Evolutionary conservation across 2,888 invertebrate species (phyloP), one percentile per base, ranked within the genome.

Genomic region (Alentia gelatinosa): DNA sequence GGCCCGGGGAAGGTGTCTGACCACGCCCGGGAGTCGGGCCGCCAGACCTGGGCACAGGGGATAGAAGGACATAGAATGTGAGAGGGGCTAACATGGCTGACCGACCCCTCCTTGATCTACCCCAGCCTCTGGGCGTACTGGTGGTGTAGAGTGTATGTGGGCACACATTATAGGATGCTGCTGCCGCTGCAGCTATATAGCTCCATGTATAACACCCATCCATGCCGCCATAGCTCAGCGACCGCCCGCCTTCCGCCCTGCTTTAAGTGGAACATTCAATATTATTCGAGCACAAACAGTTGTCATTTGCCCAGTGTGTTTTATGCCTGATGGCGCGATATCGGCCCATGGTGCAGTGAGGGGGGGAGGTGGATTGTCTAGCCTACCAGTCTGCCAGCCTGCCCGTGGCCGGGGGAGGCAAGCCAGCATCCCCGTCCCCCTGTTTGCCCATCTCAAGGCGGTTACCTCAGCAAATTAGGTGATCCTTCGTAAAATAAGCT

Each of bases 191-290:
- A n/a, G n/a, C n/a, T 19, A 35, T 39, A 37, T 33, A 74, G 1
- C 26, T 5, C 19, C 63, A 9, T 19, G 9, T n/a, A 9, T 5
- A n/a, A 9, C 63, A 9, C 26, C 15, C 74, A 33, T 79, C 79
- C 79, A 39, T 35, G 47, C 50, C 42, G 42, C 47, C 47, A 42
- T 7, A 35, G 79, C 79, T 9, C 26, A 26, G 63, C 15, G 79
- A 35, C 39, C 19, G 39, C 79, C 86, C 35, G 42, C 42, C 50
- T 47, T 30, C 47, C 33, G 86, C 86, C 12, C 33, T 19, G 86
- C 47, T 86, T 86, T 86, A 86, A 86, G 86, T 86, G 86, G 86
- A 86, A 86, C 86, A 86, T 86, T 86, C 86, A 86, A 86, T 86
- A 86, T 86, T 86, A 86, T 86, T 47, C 47, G 42, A 42, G 86